Evolutionary conservation across 2,797 vertebrate species (phyloP).

Genomic region (Thaleichthys pacificus): DNA sequence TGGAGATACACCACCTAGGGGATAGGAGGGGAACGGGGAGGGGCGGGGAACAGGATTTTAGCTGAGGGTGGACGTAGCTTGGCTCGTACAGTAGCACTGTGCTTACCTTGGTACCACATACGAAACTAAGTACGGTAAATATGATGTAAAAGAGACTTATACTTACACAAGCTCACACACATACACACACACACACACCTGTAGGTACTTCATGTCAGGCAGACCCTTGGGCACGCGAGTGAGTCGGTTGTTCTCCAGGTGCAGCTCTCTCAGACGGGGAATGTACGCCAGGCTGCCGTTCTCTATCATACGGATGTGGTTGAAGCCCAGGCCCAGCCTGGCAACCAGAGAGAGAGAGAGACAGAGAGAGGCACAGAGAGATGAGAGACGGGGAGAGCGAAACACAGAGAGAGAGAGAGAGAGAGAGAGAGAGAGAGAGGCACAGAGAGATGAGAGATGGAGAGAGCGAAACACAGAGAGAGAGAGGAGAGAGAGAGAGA

Average conservation of each 20-base stretch:
- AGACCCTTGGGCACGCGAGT: constrained; percentile 79
- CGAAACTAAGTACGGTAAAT: neutral
- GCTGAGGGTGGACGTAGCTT: no score
- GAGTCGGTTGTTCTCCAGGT: constrained; percentile 88
- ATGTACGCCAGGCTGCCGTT: constrained; percentile 84
- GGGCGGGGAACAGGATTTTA: neutral
- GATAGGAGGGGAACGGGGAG: constrained; percentile 3
- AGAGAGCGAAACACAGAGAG: neutral
- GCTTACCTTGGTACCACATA: neutral
- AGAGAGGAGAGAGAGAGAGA: neutral
- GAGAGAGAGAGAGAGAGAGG: neutral
- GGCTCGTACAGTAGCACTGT: no score
- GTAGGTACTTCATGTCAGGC: constrained; percentile 86
- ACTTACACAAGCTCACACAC: neutral
- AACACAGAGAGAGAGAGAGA: no score
- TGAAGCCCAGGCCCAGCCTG: constrained; percentile 87
- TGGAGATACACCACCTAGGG: constrained; percentile 89
- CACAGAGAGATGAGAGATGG: constrained; percentile 12
- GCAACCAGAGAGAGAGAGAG: constrained; percentile 25
- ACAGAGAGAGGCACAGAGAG: no score
- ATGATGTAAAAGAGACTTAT: neutral
- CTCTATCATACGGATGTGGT: constrained; percentile 87
- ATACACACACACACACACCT: constrained; percentile 64
- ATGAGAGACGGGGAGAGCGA: no score
- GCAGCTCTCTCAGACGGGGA: constrained; percentile 82